A percentile compares a stretch with the other conserved stretches of the same genome.
These are phyloP conservation scores for Microplitis mediator DNA, from an alignment of 1,140 invertebrate genomes.

Conservation along the genomic window DNA sequence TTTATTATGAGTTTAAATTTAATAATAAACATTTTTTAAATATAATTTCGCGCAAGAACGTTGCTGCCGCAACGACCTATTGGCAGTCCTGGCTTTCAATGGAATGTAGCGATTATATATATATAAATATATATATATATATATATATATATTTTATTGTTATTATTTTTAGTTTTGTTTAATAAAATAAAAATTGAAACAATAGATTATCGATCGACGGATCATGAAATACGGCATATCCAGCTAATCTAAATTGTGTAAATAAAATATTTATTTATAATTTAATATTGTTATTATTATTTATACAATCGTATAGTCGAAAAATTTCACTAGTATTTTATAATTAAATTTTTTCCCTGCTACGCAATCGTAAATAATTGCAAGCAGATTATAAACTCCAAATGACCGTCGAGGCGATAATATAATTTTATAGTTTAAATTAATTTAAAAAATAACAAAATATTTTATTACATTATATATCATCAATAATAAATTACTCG, in stretches of 20 bases:
- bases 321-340: not conserved
- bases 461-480: slow-evolving; percentile 7
- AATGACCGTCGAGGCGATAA: slow-evolving; percentile 17
- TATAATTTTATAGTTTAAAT: slow-evolving; percentile 12
- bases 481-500: slow-evolving; percentile 4
- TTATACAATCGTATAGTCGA: not conserved
- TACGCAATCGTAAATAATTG: not conserved
- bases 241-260: slow-evolving; percentile 12
- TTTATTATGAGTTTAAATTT: not conserved
- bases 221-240: slow-evolving; percentile 13
- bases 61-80: slow-evolving; percentile 27
- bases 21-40: not conserved
- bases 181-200: slow-evolving; percentile 7
- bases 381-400: slow-evolving; percentile 8
- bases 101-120: slow-evolving; percentile 50
- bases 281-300: not conserved
- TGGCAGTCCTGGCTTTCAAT: slow-evolving; percentile 48
- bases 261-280: slow-evolving; percentile 11
- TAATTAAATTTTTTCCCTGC: slow-evolving; percentile 1
- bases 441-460: slow-evolving; percentile 23
- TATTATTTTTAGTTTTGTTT: not conserved
- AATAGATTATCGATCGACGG: slow-evolving; percentile 10
- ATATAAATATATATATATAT: no score
- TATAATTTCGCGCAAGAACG: not conserved
- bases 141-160: no score